Conservation (phyloP, 2,888 invertebrate species). For the Hirtodrosophila confusa region DNA sequence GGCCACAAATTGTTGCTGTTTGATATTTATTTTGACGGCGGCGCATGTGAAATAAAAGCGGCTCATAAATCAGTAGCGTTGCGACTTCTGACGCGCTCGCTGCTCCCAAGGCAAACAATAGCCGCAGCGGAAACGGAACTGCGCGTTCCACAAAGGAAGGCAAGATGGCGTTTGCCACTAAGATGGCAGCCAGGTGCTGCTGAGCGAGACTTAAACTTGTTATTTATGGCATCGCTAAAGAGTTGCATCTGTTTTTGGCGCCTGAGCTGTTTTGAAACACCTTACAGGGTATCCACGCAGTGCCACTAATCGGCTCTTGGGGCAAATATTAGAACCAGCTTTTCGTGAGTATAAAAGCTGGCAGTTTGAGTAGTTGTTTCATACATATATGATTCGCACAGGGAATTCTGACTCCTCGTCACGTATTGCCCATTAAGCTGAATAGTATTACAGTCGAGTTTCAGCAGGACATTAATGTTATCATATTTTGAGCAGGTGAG, state of each 20-base stretch:
- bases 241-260: slow-evolving; percentile 49
- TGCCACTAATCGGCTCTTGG: slow-evolving; percentile 32
- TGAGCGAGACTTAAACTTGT: slow-evolving; percentile 60
- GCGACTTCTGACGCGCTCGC: slow-evolving; percentile 38
- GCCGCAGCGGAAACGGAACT: slow-evolving; percentile 60
- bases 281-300: slow-evolving; percentile 1
- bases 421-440: too few relatives aligned
- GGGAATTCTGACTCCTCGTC: too few relatives aligned
- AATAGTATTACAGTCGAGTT: too few relatives aligned
- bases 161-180: slow-evolving; percentile 27
- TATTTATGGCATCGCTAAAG: slow-evolving; percentile 63
- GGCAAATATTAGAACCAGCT: not conserved
- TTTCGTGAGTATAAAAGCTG: too few relatives aligned
- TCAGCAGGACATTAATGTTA: too few relatives aligned
- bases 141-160: slow-evolving; percentile 18
- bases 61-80: slow-evolving; percentile 69
- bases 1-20: slow-evolving; percentile 72
- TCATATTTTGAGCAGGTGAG: too few relatives aligned
- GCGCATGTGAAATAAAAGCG: slow-evolving; percentile 50
- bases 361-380: too few relatives aligned
- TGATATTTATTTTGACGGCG: slow-evolving; percentile 70
- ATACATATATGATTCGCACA: too few relatives aligned
- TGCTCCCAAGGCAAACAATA: slow-evolving; percentile 33
- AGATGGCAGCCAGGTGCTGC: slow-evolving; percentile 51
- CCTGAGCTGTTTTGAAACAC: slow-evolving; percentile 11